Evolutionary conservation across 2,888 invertebrate species (phyloP).

Genomic region (Agriopis aurantiaria): DNA sequence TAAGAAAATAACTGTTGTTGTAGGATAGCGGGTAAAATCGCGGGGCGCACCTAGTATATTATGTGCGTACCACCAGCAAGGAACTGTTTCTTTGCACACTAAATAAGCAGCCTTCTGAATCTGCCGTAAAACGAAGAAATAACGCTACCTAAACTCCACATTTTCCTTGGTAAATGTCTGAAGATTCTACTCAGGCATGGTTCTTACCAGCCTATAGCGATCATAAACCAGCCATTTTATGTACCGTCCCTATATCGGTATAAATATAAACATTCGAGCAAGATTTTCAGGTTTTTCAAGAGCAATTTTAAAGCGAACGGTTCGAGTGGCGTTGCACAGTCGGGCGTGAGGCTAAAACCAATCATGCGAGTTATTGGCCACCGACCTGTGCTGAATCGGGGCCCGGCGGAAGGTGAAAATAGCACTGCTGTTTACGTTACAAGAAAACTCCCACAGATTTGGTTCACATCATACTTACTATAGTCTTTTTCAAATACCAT

Average conservation of each 20-base stretch:
- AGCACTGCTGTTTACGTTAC: slow-evolving; percentile 29
- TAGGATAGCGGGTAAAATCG: too few species aligned
- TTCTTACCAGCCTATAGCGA: slow-evolving; percentile 17
- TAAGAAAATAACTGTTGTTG: too few species aligned
- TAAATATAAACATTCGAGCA: slow-evolving; percentile 23
- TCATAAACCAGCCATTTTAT: slow-evolving; percentile 23
- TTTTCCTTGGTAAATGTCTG: slow-evolving; percentile 28
- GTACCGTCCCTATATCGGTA: slow-evolving; percentile 22
- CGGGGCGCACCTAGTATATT: too few species aligned
- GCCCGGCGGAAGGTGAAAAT: slow-evolving; percentile 42
- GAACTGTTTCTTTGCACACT: slow-evolving; percentile 9
- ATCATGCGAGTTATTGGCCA: slow-evolving; percentile 70
- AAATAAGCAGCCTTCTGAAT: slow-evolving; percentile 15
- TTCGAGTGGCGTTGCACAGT: slow-evolving; percentile 26
- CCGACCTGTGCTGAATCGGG: slow-evolving; percentile 55
- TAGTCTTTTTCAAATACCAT: too few species aligned
- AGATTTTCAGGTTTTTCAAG: slow-evolving; percentile 25
- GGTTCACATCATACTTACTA: background rate
- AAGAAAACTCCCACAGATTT: background rate
- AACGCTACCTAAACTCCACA: slow-evolving; percentile 24
- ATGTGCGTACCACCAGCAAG: background rate
- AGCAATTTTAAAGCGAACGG: slow-evolving; percentile 41
- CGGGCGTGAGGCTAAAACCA: slow-evolving; percentile 49
- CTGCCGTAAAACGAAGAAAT: slow-evolving; percentile 23
- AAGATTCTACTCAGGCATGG: slow-evolving; percentile 17